Conservation (phyloP, 2,888 invertebrate species). For the Tachina lurida region DNA sequence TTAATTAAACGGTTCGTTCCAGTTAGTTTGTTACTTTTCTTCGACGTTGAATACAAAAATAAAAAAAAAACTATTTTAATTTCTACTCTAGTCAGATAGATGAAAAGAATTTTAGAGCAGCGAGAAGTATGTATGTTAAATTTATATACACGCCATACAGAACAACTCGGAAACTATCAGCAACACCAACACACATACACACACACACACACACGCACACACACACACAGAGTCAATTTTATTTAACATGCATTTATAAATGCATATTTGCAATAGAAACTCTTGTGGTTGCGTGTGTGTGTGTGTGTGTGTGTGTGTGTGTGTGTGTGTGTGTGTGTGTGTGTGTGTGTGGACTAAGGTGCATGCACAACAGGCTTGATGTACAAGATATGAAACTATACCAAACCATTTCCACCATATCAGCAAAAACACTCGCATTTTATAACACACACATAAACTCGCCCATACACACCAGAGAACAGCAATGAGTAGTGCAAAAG, state of each 20-base stretch:
- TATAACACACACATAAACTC: background rate
- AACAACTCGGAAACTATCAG: too few relatives aligned
- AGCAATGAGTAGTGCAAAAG: too few relatives aligned
- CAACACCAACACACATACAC: background rate
- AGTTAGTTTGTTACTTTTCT: conserved; percentile 60
- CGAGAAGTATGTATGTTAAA: background rate
- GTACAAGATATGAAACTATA: conserved; percentile 33
- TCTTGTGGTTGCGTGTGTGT: background rate
- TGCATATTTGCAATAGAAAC: conserved; percentile 30
- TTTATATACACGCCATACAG: background rate
- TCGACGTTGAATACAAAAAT: background rate
- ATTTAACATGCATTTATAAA: conserved; percentile 22
- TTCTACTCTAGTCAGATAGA: background rate
- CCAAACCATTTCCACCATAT: conserved; percentile 52
- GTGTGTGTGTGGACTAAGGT: background rate
- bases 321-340: background rate
- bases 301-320: background rate
- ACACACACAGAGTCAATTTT: conserved; percentile 7
- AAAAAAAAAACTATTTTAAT: conserved; percentile 25
- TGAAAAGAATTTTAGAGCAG: conserved; percentile 17
- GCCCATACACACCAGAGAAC: too few relatives aligned
- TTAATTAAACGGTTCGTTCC: conserved; percentile 68
- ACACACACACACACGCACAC: background rate
- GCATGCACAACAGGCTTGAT: conserved; percentile 31
- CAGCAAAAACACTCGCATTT: conserved; percentile 50